Percentiles rank a stretch among this genome's conserved stretches.
phyloP scores from a whole-genome alignment of 2,888 invertebrate species.

The Drosophila tripunctata region DNA sequence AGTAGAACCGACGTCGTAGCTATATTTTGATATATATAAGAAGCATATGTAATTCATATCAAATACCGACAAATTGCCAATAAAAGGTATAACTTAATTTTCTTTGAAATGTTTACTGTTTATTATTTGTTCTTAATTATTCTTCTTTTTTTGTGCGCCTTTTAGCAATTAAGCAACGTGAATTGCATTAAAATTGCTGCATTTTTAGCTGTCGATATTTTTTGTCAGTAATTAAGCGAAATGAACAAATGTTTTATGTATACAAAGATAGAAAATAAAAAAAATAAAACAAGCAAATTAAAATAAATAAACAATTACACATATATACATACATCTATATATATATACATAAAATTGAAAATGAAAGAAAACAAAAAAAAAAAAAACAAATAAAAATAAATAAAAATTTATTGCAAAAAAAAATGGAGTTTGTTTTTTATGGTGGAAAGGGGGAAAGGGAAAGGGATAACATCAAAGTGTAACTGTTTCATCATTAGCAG shows the following conservation, averaged over 20 bases:
- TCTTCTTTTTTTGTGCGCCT: slow-evolving; percentile 13
- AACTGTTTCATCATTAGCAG: slow-evolving; percentile 35
- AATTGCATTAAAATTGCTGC: slow-evolving; percentile 40
- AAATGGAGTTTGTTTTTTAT: slow-evolving; percentile 15
- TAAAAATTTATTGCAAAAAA: slow-evolving; percentile 50
- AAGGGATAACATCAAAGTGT: slow-evolving; percentile 34
- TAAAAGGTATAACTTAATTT: slow-evolving; percentile 2
- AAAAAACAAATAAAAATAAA: slow-evolving; percentile 25
- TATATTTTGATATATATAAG: slow-evolving; percentile 19
- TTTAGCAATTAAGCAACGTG: slow-evolving; percentile 31
- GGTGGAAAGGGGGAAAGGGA: background rate
- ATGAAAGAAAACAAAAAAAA: slow-evolving; percentile 29
- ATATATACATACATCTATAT: slow-evolving; percentile 26
- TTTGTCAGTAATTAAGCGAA: slow-evolving; percentile 60
- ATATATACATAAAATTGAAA: slow-evolving; percentile 33
- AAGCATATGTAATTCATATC: slow-evolving; percentile 5
- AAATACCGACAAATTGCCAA: background rate
- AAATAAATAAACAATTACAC: slow-evolving; percentile 28
- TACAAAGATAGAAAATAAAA: slow-evolving; percentile 28
- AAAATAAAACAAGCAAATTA: slow-evolving; percentile 24
- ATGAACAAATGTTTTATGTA: slow-evolving; percentile 60
- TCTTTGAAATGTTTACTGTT: background rate
- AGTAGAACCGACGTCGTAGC: slow-evolving; percentile 30
- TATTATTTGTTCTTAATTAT: background rate
- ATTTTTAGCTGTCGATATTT: slow-evolving; percentile 66